Percentiles rank a stretch among this genome's conserved stretches.
These are phyloP conservation scores for Chloropsis hardwickii DNA, from an alignment of 2,113 vertebrate genomes.

Conservation along the genomic window DNA sequence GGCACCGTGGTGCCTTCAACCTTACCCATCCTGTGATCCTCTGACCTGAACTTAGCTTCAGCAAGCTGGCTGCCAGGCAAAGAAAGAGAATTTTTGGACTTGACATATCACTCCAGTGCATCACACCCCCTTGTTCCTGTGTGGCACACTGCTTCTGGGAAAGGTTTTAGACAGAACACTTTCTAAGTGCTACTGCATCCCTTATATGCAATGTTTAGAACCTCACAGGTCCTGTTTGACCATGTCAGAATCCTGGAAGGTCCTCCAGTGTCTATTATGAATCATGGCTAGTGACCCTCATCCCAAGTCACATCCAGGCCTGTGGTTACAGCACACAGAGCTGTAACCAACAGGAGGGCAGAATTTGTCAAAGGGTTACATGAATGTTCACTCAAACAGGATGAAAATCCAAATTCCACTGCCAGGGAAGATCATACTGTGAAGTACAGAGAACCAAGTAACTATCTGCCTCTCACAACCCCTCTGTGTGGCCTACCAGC, in stretches of 20 bases:
- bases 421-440: background rate
- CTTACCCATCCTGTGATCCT: background rate
- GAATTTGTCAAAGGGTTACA: background rate
- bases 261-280: background rate
- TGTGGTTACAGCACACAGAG: background rate
- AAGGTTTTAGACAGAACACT: background rate
- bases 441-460: background rate
- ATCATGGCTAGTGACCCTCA: background rate
- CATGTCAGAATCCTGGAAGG: background rate
- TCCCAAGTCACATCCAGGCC: background rate
- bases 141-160: background rate
- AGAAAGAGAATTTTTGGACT: background rate
- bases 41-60: background rate
- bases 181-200: background rate
- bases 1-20: background rate
- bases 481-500: background rate
- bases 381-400: background rate
- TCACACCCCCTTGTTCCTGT: fast-evolving
- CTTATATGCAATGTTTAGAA: background rate
- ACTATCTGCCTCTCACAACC: background rate
- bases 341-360: background rate
- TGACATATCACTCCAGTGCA: background rate
- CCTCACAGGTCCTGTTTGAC: background rate
- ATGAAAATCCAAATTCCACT: background rate
- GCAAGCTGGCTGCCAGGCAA: background rate